phyloP scores from a whole-genome alignment of 92 coral and sea anemone species.

The Zoanthus sociatus region DNA sequence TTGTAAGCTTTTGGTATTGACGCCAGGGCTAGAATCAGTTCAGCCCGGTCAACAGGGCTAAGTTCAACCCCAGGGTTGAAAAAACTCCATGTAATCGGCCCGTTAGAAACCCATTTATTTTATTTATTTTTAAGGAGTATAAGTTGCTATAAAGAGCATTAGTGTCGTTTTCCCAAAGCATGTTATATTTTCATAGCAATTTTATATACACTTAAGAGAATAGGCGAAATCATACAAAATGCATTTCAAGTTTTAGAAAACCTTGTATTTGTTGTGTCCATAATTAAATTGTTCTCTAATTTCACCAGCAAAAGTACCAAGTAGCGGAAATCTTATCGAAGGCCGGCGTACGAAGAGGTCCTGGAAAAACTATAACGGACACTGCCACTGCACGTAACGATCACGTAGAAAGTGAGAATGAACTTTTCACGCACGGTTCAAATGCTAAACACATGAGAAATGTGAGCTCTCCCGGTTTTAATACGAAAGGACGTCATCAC shows the following conservation, averaged over 20 bases:
- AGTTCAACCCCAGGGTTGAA: no score
- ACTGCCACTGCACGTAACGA: constrained; percentile 35
- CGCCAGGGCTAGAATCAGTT: no score
- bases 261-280: background rate
- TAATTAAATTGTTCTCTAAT: background rate
- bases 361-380: constrained; percentile 84
- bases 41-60: no score
- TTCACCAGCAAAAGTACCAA: constrained; percentile 81
- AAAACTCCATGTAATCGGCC: background rate
- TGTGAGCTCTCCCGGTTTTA: background rate
- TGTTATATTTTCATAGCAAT: background rate
- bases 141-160: background rate
- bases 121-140: background rate
- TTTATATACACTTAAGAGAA: no score
- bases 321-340: constrained; percentile 81
- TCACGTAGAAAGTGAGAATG: constrained; percentile 29
- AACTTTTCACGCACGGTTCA: background rate
- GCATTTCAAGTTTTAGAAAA: background rate
- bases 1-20: no score
- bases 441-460: constrained; percentile 4
- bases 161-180: background rate
- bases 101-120: background rate
- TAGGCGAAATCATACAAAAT: background rate
- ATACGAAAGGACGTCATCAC: background rate
- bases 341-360: constrained; percentile 92